phyloP scores from a whole-genome alignment of 23 tunicate species.

The Phallusia fumigata region DNA sequence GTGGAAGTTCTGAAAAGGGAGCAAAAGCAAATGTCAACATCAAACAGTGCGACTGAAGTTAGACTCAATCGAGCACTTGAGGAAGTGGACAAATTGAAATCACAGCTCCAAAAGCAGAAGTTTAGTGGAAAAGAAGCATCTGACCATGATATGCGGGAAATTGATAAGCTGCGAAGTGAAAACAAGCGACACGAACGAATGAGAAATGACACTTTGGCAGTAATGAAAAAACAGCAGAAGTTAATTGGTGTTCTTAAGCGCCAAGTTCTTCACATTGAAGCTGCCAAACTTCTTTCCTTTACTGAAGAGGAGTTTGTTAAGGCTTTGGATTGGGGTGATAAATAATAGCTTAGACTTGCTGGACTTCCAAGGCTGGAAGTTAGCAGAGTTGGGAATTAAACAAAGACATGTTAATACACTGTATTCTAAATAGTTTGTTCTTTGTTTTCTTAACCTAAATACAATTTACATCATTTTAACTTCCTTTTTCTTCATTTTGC shows the following conservation, averaged over 20 bases:
- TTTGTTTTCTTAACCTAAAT: too few species aligned
- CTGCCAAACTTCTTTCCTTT: conserved; percentile 83
- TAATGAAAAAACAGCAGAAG: conserved; percentile 84
- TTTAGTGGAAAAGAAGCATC: conserved; percentile 34
- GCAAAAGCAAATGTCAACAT: conserved; percentile 54
- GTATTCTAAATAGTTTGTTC: too few species aligned
- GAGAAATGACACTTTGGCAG: conserved; percentile 52
- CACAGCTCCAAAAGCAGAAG: conserved; percentile 58
- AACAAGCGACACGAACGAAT: conserved; percentile 71
- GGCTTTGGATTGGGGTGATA: conserved; percentile 83
- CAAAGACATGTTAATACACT: too few species aligned
- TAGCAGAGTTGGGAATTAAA: too few species aligned
- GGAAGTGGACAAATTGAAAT: conserved; percentile 64
- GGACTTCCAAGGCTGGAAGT: too few species aligned
- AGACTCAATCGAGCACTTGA: conserved; percentile 77
- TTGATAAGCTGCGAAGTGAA: conserved; percentile 40
- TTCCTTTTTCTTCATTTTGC: too few species aligned
- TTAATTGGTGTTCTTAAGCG: conserved; percentile 75
- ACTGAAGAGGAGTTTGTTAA: conserved; percentile 91
- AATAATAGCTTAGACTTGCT: conserved; percentile 18
- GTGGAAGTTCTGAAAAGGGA: conserved; percentile 65
- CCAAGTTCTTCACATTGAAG: conserved; percentile 84
- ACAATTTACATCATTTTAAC: too few species aligned
- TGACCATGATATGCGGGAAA: conserved; percentile 42
- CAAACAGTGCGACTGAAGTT: conserved; percentile 80